These are phyloP conservation scores for Halichoerus grypus DNA, from an alignment of 2,113 vertebrate genomes.

Conservation along the genomic window DNA sequence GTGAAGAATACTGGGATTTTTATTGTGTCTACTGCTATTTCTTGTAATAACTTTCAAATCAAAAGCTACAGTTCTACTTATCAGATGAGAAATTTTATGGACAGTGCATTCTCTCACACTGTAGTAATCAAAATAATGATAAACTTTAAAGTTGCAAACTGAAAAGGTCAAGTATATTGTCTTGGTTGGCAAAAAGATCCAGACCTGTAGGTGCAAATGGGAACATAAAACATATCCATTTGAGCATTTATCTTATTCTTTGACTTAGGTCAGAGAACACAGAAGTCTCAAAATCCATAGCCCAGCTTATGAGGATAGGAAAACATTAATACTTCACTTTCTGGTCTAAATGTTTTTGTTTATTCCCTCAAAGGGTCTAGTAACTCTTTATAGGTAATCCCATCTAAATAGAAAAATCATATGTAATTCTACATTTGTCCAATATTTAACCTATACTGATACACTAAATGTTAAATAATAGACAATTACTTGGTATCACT, in stretches of 20 bases:
- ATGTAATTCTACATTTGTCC: background rate
- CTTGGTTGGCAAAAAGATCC: background rate
- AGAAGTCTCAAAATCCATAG: background rate
- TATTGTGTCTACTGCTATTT: background rate
- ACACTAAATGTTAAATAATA: background rate
- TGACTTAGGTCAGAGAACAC: background rate
- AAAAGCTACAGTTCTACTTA: background rate
- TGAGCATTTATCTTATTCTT: background rate
- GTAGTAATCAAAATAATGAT: constrained; percentile 21
- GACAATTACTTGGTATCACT: background rate
- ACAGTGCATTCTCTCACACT: background rate
- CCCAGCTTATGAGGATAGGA: background rate
- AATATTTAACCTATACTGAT: background rate
- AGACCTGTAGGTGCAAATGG: background rate
- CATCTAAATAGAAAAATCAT: background rate
- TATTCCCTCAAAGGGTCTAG: background rate
- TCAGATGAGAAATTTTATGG: background rate
- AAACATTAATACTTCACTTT: background rate
- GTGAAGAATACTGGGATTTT: background rate
- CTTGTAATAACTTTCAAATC: background rate
- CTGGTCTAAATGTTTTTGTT: background rate
- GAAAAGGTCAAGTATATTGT: background rate
- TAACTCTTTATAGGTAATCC: background rate
- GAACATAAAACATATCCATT: background rate
- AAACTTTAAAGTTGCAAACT: background rate